Evolutionary conservation across 2,797 vertebrate genomes (phyloP).

Genomic region (Sebastes taczanowskii): DNA sequence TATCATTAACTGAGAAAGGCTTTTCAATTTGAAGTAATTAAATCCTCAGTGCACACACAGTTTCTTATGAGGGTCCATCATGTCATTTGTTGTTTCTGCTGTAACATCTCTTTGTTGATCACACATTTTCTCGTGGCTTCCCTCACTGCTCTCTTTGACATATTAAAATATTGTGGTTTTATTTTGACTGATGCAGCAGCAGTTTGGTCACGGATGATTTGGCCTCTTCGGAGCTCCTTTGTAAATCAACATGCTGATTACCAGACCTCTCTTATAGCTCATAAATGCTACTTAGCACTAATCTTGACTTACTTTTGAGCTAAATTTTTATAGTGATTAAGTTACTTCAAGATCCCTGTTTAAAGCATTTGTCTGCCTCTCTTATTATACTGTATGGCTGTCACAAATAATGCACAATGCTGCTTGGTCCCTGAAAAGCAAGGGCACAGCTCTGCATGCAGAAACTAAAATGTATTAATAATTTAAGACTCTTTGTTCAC

Average conservation of each 20-base stretch:
- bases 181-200: background rate
- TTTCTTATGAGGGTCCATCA: background rate
- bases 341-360: background rate
- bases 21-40: conserved; percentile 4
- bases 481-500: conserved; percentile 14
- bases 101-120: background rate
- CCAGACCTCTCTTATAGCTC: background rate
- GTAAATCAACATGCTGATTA: background rate
- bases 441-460: background rate
- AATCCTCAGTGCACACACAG: background rate
- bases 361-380: background rate
- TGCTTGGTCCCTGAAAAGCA: background rate
- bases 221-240: background rate
- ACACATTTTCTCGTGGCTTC: background rate
- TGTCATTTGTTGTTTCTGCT: background rate
- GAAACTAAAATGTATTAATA: conserved; percentile 23
- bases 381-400: background rate
- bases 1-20: background rate
- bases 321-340: background rate
- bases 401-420: background rate
- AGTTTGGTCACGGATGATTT: conserved; percentile 8
- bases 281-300: background rate
- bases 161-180: background rate
- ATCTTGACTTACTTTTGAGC: background rate
- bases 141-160: background rate